Percentiles rank a stretch among this genome's conserved stretches.
phyloP scores from a whole-genome alignment of 2,888 invertebrate species.

The Sesamia inferens region DNA sequence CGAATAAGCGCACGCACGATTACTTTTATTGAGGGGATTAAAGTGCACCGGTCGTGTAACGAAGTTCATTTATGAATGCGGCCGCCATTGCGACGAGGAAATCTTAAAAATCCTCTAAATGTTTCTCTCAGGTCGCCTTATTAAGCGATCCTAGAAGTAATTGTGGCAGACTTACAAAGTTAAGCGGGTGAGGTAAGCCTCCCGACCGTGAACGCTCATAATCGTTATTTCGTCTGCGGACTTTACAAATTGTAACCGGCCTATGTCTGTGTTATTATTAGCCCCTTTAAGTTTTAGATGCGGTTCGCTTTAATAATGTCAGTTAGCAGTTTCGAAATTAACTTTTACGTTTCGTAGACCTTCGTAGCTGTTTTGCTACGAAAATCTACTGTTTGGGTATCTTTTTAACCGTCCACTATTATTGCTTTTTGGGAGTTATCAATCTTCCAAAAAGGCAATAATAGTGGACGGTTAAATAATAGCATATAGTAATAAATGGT shows the following conservation, averaged over 20 bases:
- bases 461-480: too few species aligned
- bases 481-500: too few species aligned
- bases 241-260: slow-evolving; percentile 85
- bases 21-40: slow-evolving; percentile 86
- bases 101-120: slow-evolving; percentile 83
- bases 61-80: slow-evolving; percentile 75
- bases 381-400: not conserved
- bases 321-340: slow-evolving; percentile 31
- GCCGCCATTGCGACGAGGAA: slow-evolving; percentile 68
- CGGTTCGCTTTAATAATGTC: slow-evolving; percentile 44
- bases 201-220: slow-evolving; percentile 80
- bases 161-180: slow-evolving; percentile 88
- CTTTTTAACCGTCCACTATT: not conserved
- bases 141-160: slow-evolving; percentile 85
- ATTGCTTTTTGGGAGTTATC: not conserved
- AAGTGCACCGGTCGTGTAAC: slow-evolving; percentile 75
- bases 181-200: slow-evolving; percentile 85
- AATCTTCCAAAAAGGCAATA: too few species aligned
- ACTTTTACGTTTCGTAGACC: slow-evolving; percentile 40
- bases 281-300: slow-evolving; percentile 59
- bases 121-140: slow-evolving; percentile 80
- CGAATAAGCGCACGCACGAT: slow-evolving; percentile 84
- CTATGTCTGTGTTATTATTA: slow-evolving; percentile 69
- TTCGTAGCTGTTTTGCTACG: slow-evolving; percentile 42
- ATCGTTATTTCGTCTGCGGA: slow-evolving; percentile 89